These are phyloP conservation scores for Macropis europaea DNA, from an alignment of 2,888 invertebrate species.

Conservation along the genomic window DNA sequence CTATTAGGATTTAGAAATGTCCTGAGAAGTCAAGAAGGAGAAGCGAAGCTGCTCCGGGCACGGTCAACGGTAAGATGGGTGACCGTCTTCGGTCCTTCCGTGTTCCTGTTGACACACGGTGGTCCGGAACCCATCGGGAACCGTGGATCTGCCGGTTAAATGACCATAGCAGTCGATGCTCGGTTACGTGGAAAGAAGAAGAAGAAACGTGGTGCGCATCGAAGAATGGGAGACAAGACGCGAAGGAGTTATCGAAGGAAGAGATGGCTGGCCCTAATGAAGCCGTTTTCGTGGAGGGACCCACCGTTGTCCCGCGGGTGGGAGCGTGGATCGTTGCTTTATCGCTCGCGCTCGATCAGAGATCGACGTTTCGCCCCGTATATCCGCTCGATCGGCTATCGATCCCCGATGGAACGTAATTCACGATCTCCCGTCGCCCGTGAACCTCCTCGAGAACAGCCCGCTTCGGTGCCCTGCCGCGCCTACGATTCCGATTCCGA, in stretches of 20 bases:
- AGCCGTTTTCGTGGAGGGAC: conserved; percentile 67
- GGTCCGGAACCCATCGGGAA: too few relatives aligned
- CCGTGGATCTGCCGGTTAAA: too few relatives aligned
- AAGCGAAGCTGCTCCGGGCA: too few relatives aligned
- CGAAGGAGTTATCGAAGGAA: conserved; percentile 7
- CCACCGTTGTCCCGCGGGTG: conserved; percentile 65
- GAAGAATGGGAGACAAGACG: not conserved
- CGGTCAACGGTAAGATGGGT: too few relatives aligned
- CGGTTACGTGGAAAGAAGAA: not conserved
- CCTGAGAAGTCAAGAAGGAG: too few relatives aligned
- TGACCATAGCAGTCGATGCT: too few relatives aligned
- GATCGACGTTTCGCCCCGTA: conserved; percentile 55
- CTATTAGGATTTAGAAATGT: too few relatives aligned
- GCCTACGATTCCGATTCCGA: conserved; percentile 8
- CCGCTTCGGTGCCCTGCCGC: conserved; percentile 15
- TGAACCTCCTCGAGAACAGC: conserved; percentile 18
- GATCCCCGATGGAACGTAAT: conserved; percentile 56
- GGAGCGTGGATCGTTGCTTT: conserved; percentile 60
- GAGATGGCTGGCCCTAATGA: conserved; percentile 63
- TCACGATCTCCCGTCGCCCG: conserved; percentile 57
- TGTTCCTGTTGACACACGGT: too few relatives aligned
- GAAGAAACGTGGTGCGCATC: not conserved
- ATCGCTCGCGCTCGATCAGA: conserved; percentile 66
- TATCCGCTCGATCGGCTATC: conserved; percentile 58
- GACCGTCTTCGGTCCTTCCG: too few relatives aligned